A percentile compares a stretch with the other conserved stretches of the same genome.
Conservation (phyloP, 2,888 invertebrate genomes). For the Tetanocera ferruginea region DNA sequence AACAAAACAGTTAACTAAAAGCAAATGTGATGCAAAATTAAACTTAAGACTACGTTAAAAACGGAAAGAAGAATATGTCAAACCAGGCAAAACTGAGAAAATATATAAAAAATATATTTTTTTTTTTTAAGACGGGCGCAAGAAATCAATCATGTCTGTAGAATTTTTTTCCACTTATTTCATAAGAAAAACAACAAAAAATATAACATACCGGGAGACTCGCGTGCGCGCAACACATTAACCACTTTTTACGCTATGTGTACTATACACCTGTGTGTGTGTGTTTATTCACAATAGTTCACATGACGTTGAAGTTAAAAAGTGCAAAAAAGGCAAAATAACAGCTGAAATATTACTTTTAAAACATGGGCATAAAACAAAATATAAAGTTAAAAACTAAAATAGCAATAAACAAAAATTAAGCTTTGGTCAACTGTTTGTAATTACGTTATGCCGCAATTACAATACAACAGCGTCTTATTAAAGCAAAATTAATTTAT, state of each 20-base stretch:
- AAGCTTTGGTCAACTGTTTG: too few species aligned
- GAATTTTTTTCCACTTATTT: not conserved
- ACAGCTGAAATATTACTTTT: not conserved
- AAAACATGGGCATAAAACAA: not conserved
- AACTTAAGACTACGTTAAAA: not conserved
- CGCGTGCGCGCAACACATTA: constrained; percentile 63
- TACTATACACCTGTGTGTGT: too few species aligned
- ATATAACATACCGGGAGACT: constrained; percentile 60
- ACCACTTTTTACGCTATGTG: constrained; percentile 52
- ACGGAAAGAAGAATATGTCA: not conserved
- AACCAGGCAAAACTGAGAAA: constrained; percentile 3
- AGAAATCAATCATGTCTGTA: constrained; percentile 27
- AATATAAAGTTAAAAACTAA: not conserved
- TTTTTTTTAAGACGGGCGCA: not conserved
- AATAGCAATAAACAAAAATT: not conserved
- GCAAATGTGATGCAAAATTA: constrained; percentile 32
- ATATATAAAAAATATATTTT: not conserved
- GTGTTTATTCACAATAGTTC: not conserved
- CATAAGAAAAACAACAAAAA: constrained; percentile 43
- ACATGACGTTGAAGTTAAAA: not conserved
- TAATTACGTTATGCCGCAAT: too few species aligned
- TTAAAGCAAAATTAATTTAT: too few species aligned
- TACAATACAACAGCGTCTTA: too few species aligned
- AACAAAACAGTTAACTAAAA: constrained; percentile 26
- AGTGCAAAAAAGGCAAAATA: not conserved